A percentile compares a stretch with the other conserved stretches of the same genome.
Conservation (phyloP, 2,113 vertebrate species). For the Planiliza haematocheilus region DNA sequence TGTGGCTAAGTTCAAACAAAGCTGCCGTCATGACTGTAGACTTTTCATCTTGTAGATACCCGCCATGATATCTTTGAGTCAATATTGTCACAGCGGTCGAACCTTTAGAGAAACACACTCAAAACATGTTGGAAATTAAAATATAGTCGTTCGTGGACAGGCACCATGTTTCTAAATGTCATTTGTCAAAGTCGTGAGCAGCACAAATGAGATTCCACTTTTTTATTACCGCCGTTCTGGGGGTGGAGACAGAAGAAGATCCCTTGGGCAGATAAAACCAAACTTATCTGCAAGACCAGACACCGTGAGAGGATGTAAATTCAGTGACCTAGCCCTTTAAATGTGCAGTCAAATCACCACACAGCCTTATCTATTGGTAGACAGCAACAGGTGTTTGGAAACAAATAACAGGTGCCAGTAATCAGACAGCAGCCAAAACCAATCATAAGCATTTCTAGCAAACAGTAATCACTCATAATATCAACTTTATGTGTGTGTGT, state of each 20-base stretch:
- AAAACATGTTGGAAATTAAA: neutral
- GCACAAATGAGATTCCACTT: neutral
- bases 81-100: neutral
- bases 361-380: neutral
- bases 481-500: constrained; percentile 41
- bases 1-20: neutral
- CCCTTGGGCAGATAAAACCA: neutral
- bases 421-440: constrained; percentile 10
- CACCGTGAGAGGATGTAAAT: neutral
- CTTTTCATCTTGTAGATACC: neutral
- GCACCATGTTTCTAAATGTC: neutral
- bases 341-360: neutral
- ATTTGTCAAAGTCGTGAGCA: neutral
- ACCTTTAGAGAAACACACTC: neutral
- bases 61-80: neutral
- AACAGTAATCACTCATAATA: constrained; percentile 15
- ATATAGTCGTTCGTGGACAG: neutral
- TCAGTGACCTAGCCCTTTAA: constrained; percentile 7
- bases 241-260: constrained; percentile 1
- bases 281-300: neutral
- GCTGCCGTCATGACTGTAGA: neutral
- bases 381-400: constrained; percentile 43
- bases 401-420: constrained; percentile 32
- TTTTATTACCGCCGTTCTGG: neutral
- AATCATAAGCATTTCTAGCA: constrained; percentile 13